phyloP scores from a whole-genome alignment of 2,888 invertebrate species.

The Quadroppia sp. region DNA sequence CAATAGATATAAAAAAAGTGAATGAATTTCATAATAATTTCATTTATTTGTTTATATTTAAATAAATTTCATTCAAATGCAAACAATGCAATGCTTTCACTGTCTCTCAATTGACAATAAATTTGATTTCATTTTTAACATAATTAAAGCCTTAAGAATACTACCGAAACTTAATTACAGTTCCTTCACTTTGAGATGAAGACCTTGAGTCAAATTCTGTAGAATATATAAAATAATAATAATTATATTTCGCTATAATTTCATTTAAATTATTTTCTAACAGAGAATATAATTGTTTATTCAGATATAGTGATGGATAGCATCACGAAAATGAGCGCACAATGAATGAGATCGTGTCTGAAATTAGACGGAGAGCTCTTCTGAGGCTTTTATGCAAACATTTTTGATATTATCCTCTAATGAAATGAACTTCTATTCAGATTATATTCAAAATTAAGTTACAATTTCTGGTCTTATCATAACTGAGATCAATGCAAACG shows the following conservation, averaged over 20 bases:
- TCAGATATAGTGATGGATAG: constrained; percentile 11
- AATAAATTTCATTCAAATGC: too few relatives aligned
- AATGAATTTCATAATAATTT: too few relatives aligned
- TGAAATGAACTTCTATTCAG: background rate
- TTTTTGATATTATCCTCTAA: background rate
- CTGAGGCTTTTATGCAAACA: background rate
- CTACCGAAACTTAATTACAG: background rate
- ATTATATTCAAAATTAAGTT: background rate
- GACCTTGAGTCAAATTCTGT: background rate
- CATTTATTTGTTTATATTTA: too few relatives aligned
- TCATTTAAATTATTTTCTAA: background rate
- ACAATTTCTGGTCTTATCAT: background rate
- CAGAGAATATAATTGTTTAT: constrained; percentile 14
- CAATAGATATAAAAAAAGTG: too few relatives aligned
- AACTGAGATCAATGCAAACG: too few relatives aligned
- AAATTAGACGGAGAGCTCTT: background rate
- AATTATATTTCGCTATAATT: constrained; percentile 7
- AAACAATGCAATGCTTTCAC: too few relatives aligned
- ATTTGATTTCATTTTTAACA: too few relatives aligned
- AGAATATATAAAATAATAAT: background rate
- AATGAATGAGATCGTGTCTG: constrained; percentile 12
- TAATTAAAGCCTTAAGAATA: background rate
- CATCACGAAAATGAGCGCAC: constrained; percentile 12
- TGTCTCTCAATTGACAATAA: too few relatives aligned
- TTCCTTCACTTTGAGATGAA: background rate